Conservation (phyloP, 2,113 vertebrate species). For the Dipodomys spectabilis region DNA sequence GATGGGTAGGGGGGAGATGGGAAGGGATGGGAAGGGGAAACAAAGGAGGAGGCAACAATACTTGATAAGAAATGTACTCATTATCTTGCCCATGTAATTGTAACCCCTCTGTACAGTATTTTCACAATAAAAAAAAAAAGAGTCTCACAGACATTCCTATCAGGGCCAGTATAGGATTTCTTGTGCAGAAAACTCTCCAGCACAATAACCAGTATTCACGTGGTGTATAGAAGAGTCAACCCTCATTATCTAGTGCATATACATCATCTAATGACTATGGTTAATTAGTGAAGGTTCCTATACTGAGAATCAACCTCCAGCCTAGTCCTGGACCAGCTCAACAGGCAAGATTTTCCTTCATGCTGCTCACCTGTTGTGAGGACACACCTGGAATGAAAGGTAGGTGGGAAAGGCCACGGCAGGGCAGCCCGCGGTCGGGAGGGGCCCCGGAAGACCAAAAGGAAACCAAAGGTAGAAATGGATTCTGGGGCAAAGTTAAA, state of each 20-base stretch:
- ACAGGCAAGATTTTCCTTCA: neutral
- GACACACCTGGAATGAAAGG: neutral
- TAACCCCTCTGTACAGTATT: no score
- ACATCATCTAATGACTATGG: no score
- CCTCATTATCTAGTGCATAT: no score
- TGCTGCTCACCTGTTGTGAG: neutral
- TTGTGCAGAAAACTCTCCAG: neutral
- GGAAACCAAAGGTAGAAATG: neutral
- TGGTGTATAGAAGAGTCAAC: no score
- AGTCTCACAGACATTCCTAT: no score
- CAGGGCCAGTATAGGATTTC: neutral
- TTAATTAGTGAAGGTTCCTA: neutral
- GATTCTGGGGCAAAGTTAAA: neutral
- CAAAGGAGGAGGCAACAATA: no score
- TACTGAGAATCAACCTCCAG: neutral
- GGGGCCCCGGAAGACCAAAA: neutral
- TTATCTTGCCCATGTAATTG: no score
- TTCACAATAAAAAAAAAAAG: no score
- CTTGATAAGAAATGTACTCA: no score
- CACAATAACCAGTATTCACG: neutral
- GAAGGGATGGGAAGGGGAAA: no score
- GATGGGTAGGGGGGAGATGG: no score
- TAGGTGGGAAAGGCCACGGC: rapidly evolving
- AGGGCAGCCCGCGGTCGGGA: neutral
- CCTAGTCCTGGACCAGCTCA: neutral